Evolutionary conservation across 2,888 invertebrate species (phyloP).

Genomic region (Halictus ligatus): DNA sequence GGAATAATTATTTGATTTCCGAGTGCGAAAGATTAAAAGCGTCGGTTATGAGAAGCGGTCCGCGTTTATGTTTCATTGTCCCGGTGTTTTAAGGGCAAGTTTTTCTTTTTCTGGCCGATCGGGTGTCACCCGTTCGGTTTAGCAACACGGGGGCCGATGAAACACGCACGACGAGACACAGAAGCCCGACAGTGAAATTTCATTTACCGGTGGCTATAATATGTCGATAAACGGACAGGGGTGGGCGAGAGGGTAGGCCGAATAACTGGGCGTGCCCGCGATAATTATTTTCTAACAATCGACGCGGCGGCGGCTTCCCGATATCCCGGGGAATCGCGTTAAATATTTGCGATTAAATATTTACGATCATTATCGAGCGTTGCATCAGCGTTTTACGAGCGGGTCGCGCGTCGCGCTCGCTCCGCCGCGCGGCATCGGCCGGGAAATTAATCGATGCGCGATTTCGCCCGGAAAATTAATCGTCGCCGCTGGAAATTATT

Average conservation of each 20-base stretch:
- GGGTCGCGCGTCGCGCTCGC: neutral
- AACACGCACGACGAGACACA: neutral
- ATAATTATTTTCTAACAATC: slow-evolving; percentile 34
- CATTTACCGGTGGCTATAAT: neutral
- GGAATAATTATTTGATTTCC: too few species aligned
- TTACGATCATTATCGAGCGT: slow-evolving; percentile 44
- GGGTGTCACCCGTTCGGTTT: too few species aligned
- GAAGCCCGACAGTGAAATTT: neutral
- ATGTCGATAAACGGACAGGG: neutral
- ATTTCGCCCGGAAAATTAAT: slow-evolving; percentile 50
- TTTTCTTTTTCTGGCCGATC: neutral
- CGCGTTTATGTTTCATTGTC: neutral
- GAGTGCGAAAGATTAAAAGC: too few species aligned
- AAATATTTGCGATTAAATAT: slow-evolving; percentile 49
- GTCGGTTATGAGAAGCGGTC: neutral
- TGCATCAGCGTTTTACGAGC: slow-evolving; percentile 27
- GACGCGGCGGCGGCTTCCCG: neutral
- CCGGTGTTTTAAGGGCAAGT: neutral
- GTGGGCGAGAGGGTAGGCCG: too few species aligned
- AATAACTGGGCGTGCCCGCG: neutral
- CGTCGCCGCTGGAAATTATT: slow-evolving; percentile 31
- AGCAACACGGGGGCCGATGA: neutral
- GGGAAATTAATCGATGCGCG: slow-evolving; percentile 49
- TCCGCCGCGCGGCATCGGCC: neutral
- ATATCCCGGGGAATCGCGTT: slow-evolving; percentile 11